A percentile compares a stretch with the other conserved stretches of the same genome.
Conservation (phyloP, 2,888 invertebrate species). For the Diplolepis rosae region DNA sequence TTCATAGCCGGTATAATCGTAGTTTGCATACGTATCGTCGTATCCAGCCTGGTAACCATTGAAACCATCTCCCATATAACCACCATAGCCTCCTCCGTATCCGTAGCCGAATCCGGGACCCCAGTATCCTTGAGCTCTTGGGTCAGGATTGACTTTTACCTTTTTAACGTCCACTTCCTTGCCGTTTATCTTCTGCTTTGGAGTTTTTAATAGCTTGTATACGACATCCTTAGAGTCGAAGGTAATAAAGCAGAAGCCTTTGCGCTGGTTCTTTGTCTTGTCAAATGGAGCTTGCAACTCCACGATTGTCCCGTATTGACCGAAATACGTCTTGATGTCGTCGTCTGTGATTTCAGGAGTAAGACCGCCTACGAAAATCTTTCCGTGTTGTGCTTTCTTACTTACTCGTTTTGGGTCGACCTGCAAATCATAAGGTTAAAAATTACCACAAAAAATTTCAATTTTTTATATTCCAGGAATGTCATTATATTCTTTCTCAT, state of each 20-base stretch:
- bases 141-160: slow-evolving; percentile 77
- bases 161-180: slow-evolving; percentile 77
- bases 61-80: slow-evolving; percentile 67
- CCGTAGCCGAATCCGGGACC: slow-evolving; percentile 69
- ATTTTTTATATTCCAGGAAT: background rate
- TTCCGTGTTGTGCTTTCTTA: slow-evolving; percentile 78
- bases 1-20: slow-evolving; percentile 71
- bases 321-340: slow-evolving; percentile 78
- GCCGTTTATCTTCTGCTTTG: slow-evolving; percentile 77
- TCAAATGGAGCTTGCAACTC: slow-evolving; percentile 81
- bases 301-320: slow-evolving; percentile 78
- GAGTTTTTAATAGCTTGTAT: slow-evolving; percentile 76
- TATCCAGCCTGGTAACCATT: slow-evolving; percentile 71
- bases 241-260: slow-evolving; percentile 81
- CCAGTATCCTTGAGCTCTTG: slow-evolving; percentile 70
- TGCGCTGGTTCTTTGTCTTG: slow-evolving; percentile 79
- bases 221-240: slow-evolving; percentile 79
- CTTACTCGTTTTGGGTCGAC: slow-evolving; percentile 81
- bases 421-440: slow-evolving; percentile 50
- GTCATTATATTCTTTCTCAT: no score
- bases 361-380: slow-evolving; percentile 81
- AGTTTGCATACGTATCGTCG: slow-evolving; percentile 72
- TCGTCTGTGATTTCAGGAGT: slow-evolving; percentile 78
- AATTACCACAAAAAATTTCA: background rate
- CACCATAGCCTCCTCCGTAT: slow-evolving; percentile 64